A percentile compares a stretch with the other conserved stretches of the same genome.
phyloP scores from a whole-genome alignment of 1,140 invertebrate genomes.

The Rhysida immarginata region DNA sequence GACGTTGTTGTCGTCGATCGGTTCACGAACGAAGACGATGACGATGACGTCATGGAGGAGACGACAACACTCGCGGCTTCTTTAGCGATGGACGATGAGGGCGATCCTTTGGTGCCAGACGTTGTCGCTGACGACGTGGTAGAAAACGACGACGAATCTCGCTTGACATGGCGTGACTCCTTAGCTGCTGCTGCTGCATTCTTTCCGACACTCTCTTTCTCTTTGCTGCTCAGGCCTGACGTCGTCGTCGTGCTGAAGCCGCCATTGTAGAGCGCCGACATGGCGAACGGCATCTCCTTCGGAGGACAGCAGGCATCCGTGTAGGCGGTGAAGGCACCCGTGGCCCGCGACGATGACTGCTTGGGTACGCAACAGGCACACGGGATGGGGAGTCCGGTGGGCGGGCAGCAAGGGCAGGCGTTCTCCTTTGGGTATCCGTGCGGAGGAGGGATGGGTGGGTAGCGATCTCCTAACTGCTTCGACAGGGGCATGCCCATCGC shows the following conservation, averaged over 20 bases:
- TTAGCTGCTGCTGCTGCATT: neutral
- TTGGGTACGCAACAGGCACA: slow-evolving; percentile 15
- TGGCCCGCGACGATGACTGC: neutral
- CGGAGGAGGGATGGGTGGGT: neutral
- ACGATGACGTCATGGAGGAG: too few species aligned
- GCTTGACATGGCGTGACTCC: neutral
- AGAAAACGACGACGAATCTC: neutral
- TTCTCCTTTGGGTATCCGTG: neutral
- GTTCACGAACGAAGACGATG: neutral
- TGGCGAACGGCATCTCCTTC: neutral
- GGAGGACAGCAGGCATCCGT: neutral
- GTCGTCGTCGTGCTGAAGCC: neutral
- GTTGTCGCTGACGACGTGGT: neutral
- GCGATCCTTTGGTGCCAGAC: neutral
- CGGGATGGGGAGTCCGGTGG: slow-evolving; percentile 8
- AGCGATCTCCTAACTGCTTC: neutral
- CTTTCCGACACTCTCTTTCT: too few species aligned
- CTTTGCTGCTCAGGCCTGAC: neutral
- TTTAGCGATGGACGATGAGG: neutral
- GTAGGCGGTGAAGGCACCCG: neutral
- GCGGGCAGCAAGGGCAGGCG: slow-evolving; percentile 6
- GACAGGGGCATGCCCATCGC: neutral
- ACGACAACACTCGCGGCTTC: neutral
- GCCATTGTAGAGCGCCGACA: neutral
- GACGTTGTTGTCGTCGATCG: neutral